phyloP scores from a whole-genome alignment of 2,797 vertebrate genomes.

The Enteromius unitaeniatus region DNA sequence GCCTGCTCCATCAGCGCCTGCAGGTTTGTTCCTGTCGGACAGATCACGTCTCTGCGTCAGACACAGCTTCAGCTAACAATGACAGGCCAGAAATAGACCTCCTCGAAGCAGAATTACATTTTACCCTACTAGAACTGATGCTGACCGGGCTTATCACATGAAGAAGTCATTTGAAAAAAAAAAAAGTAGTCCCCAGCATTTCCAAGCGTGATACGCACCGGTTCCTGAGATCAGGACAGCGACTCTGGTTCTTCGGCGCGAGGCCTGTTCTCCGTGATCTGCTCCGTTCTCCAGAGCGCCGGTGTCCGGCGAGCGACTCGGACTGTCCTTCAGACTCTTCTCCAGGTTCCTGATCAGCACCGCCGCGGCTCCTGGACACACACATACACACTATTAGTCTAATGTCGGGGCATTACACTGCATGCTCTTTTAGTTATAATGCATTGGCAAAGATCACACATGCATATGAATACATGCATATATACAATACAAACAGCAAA shows the following conservation, averaged over 20 bases:
- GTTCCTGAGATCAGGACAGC: constrained; percentile 95
- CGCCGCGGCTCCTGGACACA: constrained; percentile 66
- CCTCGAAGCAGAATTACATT: too few species aligned
- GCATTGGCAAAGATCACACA: too few species aligned
- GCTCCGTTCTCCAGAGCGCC: constrained; percentile 31
- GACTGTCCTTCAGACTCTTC: constrained; percentile 66
- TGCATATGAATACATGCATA: too few species aligned
- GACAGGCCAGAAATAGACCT: too few species aligned
- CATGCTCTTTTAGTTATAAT: too few species aligned
- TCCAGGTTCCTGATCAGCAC: constrained; percentile 77
- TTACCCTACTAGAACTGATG: too few species aligned
- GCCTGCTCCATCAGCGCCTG: constrained; percentile 92
- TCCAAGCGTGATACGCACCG: constrained; percentile 72
- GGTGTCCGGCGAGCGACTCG: neutral
- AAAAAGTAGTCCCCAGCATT: too few species aligned
- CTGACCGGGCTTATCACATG: too few species aligned
- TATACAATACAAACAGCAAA: too few species aligned
- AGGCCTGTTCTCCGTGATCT: constrained; percentile 49
- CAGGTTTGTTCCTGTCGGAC: constrained; percentile 88
- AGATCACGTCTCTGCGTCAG: neutral
- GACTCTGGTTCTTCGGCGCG: constrained; percentile 78
- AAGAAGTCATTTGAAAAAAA: neutral
- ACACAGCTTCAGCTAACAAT: too few species aligned
- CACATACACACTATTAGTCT: neutral
- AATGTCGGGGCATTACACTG: neutral